Percentiles rank a stretch among this genome's conserved stretches.
These are phyloP conservation scores for Holacanthella duospinosa DNA, from an alignment of 2,888 invertebrate species.

Conservation along the genomic window DNA sequence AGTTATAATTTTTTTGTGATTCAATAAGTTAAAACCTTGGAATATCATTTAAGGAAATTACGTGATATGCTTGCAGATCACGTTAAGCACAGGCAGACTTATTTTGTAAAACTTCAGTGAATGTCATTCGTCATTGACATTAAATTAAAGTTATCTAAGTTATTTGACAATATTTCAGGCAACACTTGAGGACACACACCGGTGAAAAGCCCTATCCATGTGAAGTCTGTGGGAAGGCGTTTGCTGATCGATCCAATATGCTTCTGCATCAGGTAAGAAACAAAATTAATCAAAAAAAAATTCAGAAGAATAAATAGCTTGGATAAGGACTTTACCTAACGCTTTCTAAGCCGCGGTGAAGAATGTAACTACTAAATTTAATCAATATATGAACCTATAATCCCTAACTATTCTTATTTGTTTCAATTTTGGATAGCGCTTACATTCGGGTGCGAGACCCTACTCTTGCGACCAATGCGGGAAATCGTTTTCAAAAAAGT, in stretches of 20 bases:
- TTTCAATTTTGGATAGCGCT: background rate
- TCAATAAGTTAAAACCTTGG: background rate
- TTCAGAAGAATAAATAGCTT: background rate
- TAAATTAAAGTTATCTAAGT: no score
- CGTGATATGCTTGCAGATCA: no score
- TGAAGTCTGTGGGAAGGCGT: conserved; percentile 67
- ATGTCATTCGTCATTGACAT: no score
- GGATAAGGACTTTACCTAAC: background rate
- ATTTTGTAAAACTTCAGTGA: no score
- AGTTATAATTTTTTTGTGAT: background rate
- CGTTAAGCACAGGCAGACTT: no score
- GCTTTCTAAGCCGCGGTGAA: no score
- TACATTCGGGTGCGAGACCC: conserved; percentile 15
- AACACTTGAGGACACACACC: conserved; percentile 11
- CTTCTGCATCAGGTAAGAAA: conserved; percentile 5
- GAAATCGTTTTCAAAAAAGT: conserved; percentile 27
- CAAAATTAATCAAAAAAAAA: background rate
- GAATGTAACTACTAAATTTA: background rate
- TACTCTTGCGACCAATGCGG: conserved; percentile 28
- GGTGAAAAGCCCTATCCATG: conserved; percentile 72
- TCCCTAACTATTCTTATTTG: background rate
- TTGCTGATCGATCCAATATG: conserved; percentile 45
- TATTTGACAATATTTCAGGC: background rate
- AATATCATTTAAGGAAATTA: no score
- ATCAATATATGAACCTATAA: background rate